These are phyloP conservation scores for Sminthurinus aureus DNA, from an alignment of 2,888 invertebrate genomes.

Conservation along the genomic window DNA sequence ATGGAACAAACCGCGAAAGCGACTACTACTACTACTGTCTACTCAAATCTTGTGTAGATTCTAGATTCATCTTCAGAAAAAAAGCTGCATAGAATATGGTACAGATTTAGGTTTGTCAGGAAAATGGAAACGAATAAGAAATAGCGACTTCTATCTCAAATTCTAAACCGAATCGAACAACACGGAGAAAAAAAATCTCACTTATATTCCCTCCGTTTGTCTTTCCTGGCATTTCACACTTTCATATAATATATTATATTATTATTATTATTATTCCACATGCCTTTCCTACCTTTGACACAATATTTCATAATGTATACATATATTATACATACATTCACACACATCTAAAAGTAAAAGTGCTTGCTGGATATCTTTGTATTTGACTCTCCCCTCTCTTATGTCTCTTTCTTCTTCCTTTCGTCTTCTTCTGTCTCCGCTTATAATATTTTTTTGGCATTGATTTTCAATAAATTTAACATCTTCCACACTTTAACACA, in stretches of 20 bases:
- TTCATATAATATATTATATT: not conserved
- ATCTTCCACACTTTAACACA: not conserved
- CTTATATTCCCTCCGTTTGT: constrained; percentile 24
- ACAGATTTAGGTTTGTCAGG: not conserved
- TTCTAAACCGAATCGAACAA: constrained; percentile 27
- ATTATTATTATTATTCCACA: constrained; percentile 26
- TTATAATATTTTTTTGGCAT: constrained; percentile 35
- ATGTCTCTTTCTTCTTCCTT: constrained; percentile 11
- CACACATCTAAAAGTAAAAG: constrained; percentile 36
- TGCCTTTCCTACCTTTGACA: constrained; percentile 5
- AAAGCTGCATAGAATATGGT: not conserved
- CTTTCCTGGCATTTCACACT: not conserved
- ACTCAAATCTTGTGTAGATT: not conserved
- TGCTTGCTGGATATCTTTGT: not conserved
- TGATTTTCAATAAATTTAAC: constrained; percentile 35
- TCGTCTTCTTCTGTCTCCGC: not conserved
- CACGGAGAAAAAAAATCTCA: constrained; percentile 13
- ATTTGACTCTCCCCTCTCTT: not conserved
- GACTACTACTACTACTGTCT: not conserved
- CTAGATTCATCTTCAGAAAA: not conserved
- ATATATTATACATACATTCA: constrained; percentile 14
- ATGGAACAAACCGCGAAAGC: constrained; percentile 35
- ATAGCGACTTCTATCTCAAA: not conserved
- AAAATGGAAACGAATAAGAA: constrained; percentile 9
- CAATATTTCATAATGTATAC: not conserved